Evolutionary conservation across 2,888 invertebrate genomes (phyloP), one percentile per base, ranked within the genome.

Genomic region (Parnassius apollo): DNA sequence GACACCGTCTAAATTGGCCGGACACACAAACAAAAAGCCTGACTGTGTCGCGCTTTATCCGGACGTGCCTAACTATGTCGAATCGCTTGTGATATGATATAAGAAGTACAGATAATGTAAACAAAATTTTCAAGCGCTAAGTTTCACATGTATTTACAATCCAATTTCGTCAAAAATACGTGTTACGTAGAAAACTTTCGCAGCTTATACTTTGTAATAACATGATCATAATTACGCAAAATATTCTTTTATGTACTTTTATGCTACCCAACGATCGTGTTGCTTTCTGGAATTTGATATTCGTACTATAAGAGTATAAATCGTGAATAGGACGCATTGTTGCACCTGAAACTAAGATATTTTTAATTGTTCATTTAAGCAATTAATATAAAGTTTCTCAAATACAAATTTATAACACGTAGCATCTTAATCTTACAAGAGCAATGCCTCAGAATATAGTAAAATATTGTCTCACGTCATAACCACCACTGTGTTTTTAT

Each of bases 191-290:
- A 49, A 49, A 2, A 8, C 50, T 56, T 42, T 56, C 50, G 56
- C 35, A 61, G 57, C 44, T 25, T 9, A 2, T 46, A 25, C 50
- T 44, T 45, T 57, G 57, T 48, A 42, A 42, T n/a, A 2, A 35
- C 42, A 22, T 51, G 46, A 52, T 35, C 42, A 46, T 48, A 10
- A 50, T 42, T 9, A 61, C 61, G 12, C 4, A 52, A 61, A 57
- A 48, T 57, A 51, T 56, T 52, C 48, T 57, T 58, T 62, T 50
- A 58, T 55, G n/a, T 58, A 44, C 44, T 45, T 42, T 58, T 54
- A 45, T 42, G 58, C 53, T 46, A 57, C 50, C 25, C 35, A 48
- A 56, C 51, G 7, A 50, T 45, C 35, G 51, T 51, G 45, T 9
- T 50, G 10, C 42, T 12, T 53, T 25, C 48, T 52, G 57, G 51